Evolutionary conservation across 2,888 invertebrate species (phyloP), one percentile per base, ranked within the genome.

Genomic region (Dioctria rufipes): DNA sequence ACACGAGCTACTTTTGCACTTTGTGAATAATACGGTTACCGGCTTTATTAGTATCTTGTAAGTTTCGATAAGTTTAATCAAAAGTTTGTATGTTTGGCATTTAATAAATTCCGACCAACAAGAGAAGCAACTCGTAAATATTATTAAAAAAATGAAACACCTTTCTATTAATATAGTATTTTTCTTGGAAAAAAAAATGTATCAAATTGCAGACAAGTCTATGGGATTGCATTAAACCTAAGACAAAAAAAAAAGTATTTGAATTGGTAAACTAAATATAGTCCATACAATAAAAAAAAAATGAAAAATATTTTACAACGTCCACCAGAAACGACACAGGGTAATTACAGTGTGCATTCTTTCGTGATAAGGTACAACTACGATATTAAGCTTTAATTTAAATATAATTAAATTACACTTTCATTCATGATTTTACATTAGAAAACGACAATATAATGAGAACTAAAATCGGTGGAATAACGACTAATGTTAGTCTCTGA

Each of bases 401-500:
- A 79, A 79, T 66, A 66, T 51, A 54, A 8, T 61, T 79, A 79
- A 69, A 69, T 43, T 79, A 79, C 51, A 79, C 39, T 78, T 69
- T 78, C 37, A 54, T 42, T 40, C 67, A 78, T 66, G 78, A 42
- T 78, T 66, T 66, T 78, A 77, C 51, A 78, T 66, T 39, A 40
- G 13, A 51, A 13, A 73, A 43, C 40, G 40, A 78, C 5, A 42
- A 54, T 63, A 37, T 37, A 54, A 46, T 54, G 40, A 42, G 49
- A 78, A 65, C 43, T 51, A 65, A 66, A 51, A 25, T 75, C 77
- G 80, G 80, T 80, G 81, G 78, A 80, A 67, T 80, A 78, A 71
- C 78, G 66, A 79, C 79, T 86, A 89, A 84, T 79, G 80, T 71
- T 87, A 89, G 84, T 89, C 89, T 84, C 88, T 88, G 83, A 89